Conservation (phyloP, 2,113 vertebrate genomes). For the Rafetus swinhoei region DNA sequence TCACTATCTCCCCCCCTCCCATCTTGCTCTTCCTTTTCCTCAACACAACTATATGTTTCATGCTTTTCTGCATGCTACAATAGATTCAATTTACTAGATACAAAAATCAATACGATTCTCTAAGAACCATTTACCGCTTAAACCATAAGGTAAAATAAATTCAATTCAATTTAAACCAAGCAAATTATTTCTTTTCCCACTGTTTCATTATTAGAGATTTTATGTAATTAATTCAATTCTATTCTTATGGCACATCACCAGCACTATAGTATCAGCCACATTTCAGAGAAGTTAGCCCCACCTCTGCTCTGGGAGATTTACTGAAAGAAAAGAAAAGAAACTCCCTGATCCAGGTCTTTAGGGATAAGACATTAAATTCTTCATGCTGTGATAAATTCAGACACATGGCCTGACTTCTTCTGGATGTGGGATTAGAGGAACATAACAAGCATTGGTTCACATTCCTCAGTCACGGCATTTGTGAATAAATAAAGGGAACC, state of each 20-base stretch:
- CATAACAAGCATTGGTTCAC: neutral
- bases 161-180: constrained; percentile 5
- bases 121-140: constrained; percentile 16
- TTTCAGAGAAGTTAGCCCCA: constrained; percentile 31
- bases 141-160: neutral
- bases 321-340: constrained; percentile 19
- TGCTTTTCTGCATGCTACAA: neutral
- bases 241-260: neutral
- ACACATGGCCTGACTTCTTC: neutral
- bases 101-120: neutral
- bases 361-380: constrained; percentile 24
- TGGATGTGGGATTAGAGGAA: constrained; percentile 2
- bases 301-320: constrained; percentile 22
- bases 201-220: neutral
- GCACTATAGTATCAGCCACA: neutral
- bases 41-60: neutral
- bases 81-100: neutral
- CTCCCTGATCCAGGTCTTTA: constrained; percentile 30
- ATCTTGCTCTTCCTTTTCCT: neutral
- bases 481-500: neutral
- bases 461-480: neutral
- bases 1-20: neutral
- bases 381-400: neutral
- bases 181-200: neutral
- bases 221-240: neutral